Conservation (phyloP, 2,797 vertebrate species). For the Tragelaphus oryx region DNA sequence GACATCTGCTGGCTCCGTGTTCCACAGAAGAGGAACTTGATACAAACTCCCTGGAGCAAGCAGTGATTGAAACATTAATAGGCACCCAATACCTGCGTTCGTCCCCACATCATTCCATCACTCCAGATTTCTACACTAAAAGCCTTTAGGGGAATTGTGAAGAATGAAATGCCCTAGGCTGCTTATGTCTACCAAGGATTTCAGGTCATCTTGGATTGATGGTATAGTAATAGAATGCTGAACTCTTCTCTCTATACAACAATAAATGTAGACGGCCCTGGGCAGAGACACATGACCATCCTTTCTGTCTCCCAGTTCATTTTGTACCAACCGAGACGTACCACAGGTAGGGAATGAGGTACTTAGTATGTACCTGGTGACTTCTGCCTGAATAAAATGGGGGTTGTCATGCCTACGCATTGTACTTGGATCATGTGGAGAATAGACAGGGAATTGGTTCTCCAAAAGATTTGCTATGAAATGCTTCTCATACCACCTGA, state of each 20-base stretch:
- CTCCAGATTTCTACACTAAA: not conserved
- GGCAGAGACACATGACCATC: not conserved
- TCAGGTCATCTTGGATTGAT: not conserved
- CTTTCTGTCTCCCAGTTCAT: not conserved
- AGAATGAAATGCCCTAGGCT: not conserved
- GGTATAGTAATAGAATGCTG: not conserved
- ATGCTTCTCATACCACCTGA: not conserved
- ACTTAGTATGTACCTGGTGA: not conserved
- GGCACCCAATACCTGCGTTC: not conserved
- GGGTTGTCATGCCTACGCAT: not conserved
- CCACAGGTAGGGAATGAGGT: not conserved
- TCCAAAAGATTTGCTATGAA: not conserved
- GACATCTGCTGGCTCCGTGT: not conserved
- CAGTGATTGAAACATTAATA: not conserved
- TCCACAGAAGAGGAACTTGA: not conserved
- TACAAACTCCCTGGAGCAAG: not conserved
- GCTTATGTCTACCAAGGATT: conserved; percentile 1
- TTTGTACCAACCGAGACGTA: not conserved
- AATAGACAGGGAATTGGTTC: not conserved
- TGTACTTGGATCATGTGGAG: not conserved
- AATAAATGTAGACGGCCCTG: not conserved
- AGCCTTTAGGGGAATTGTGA: not conserved
- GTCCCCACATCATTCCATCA: not conserved
- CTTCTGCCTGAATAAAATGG: conserved; percentile 2
- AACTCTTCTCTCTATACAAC: not conserved